Conservation (phyloP, 23 tunicate species). For the Trididemnum miniatum region DNA sequence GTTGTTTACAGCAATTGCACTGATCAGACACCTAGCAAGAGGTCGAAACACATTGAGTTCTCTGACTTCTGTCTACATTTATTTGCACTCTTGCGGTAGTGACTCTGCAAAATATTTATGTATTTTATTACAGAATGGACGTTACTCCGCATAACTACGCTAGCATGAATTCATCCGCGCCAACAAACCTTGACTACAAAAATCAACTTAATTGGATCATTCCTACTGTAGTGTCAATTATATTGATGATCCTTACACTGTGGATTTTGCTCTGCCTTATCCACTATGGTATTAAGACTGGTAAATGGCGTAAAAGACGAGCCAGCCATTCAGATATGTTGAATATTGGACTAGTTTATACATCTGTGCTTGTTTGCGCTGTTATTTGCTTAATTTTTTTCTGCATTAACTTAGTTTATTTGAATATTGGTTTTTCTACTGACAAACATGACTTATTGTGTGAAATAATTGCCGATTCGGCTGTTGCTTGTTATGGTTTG, state of each 20-base stretch:
- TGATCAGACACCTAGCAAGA: too few relatives aligned
- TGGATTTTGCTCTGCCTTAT: constrained; percentile 25
- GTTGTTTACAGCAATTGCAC: too few relatives aligned
- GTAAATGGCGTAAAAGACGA: neutral
- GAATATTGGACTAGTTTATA: constrained; percentile 15
- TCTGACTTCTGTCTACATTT: too few relatives aligned
- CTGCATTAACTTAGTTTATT: neutral
- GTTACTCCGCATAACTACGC: too few relatives aligned
- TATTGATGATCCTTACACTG: neutral
- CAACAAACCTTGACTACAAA: too few relatives aligned
- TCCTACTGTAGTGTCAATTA: neutral
- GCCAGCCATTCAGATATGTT: neutral
- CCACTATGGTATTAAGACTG: constrained; percentile 20
- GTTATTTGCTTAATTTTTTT: neutral
- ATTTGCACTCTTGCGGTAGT: too few relatives aligned
- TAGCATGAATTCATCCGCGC: too few relatives aligned
- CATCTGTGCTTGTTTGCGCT: constrained; percentile 10
- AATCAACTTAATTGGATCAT: neutral
- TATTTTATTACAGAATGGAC: too few relatives aligned
- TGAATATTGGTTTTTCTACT: neutral
- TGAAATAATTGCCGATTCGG: constrained; percentile 2
- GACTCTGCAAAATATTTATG: too few relatives aligned
- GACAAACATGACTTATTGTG: neutral
- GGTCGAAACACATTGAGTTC: too few relatives aligned
- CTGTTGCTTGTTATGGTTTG: neutral